Evolutionary conservation across 2,888 invertebrate species (phyloP), one percentile per base, ranked within the genome.

Genomic region (Leptura quadrifasciata): DNA sequence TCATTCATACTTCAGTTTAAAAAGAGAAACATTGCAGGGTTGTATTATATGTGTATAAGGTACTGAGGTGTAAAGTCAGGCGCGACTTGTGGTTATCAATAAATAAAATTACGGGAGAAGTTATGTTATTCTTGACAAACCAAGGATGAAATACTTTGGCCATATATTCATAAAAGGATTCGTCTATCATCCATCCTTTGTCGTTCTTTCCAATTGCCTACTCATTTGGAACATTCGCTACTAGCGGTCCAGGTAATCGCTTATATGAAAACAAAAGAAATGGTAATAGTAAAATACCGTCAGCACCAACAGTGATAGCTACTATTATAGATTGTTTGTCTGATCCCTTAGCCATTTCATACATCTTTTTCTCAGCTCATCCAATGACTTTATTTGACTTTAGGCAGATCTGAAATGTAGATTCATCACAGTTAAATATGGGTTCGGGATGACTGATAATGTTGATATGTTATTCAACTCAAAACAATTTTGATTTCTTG

Each of bases 301-400:
- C 8, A 17, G 61, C 61, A 9, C 35, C 15, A 9, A 20, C 57
- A 17, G 31, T 61, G 10, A 31, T 61, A 17, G 17, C 35, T 9
- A 61, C 35, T 10, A 35, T 61, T 31, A 61, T 35, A 6, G 18
- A 61, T 17, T 61, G 35, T 61, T 61, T 61, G 9, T 69, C 69
- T 20, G 18, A 52, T 3, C 67, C 9, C 9, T 67, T 67, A 18
- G 20, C 52, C 20, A 52, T 47, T 18, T 47, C 20, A 47, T 67
- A 67, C 20, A 67, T 52, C 47, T 47, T 67, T 47, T 47, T 67
- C n/a, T 67, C 67, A 8, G 20, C 67, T 67, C 67, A n/a, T n/a
- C n/a, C n/a, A n/a, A n/a, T n/a, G n/a, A n/a, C n/a, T n/a, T n/a
- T n/a, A n/a, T n/a, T n/a, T n/a, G n/a, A n/a, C n/a, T n/a, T n/a